These are phyloP conservation scores for Pyrgus malvae DNA, from an alignment of 2,888 invertebrate genomes.

Conservation along the genomic window DNA sequence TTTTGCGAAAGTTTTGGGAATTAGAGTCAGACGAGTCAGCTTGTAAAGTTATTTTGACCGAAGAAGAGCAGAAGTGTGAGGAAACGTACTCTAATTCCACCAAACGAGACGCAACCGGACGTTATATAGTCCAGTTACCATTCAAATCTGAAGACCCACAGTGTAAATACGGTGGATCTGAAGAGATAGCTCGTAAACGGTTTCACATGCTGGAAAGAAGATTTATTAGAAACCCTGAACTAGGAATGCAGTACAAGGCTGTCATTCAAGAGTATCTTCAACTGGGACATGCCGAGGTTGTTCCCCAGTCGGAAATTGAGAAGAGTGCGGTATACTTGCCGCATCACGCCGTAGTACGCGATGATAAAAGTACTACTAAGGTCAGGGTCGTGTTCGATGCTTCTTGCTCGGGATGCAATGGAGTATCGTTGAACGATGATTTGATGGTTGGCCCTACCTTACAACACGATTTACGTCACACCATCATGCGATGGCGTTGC, in stretches of 20 bases:
- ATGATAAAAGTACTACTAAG: conserved; percentile 35
- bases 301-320: conserved; percentile 8
- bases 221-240: conserved; percentile 17
- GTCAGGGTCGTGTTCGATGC: conserved; percentile 39
- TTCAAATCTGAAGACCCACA: conserved; percentile 12
- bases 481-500: conserved; percentile 37
- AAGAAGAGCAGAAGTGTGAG: conserved; percentile 12
- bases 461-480: conserved; percentile 37
- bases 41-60: background rate
- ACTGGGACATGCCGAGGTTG: conserved; percentile 30
- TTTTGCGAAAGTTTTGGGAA: conserved; percentile 8
- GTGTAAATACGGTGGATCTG: conserved; percentile 13
- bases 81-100: conserved; percentile 7
- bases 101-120: conserved; percentile 5
- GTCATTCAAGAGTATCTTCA: conserved; percentile 32
- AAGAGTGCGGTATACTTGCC: conserved; percentile 34
- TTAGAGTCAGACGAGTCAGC: conserved; percentile 4
- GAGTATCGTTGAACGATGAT: conserved; percentile 35
- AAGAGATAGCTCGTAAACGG: conserved; percentile 21
- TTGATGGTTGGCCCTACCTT: conserved; percentile 36
- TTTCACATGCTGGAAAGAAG: conserved; percentile 24
- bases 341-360: conserved; percentile 38
- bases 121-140: conserved; percentile 1
- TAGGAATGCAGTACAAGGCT: conserved; percentile 29
- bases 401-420: conserved; percentile 29